Evolutionary conservation across 2,113 vertebrate genomes (phyloP), one percentile per base, ranked within the genome.

Genomic region (Rhinolophus ferrumequinum): DNA sequence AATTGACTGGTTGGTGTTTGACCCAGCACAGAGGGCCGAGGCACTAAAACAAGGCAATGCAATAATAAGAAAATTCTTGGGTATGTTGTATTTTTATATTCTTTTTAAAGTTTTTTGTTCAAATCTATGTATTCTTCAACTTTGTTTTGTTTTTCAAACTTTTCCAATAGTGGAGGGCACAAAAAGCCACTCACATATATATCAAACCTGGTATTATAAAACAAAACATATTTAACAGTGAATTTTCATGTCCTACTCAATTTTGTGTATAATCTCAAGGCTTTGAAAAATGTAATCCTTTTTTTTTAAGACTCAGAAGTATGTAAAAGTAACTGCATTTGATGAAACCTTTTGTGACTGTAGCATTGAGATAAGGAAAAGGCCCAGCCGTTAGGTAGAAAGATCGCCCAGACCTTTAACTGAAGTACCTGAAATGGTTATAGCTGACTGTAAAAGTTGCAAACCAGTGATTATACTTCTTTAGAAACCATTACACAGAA

Each of bases 21-120:
- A 99, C 98, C 99, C 99, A 54, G 98, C 99, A 75, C 99, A 99
- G 97, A 99, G 99, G 66, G 99, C 99, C 0, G 99, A 99, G 98
- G 99, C 99, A 73, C 98, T 99, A 8, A 99, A 99, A 93, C 99
- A 99, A 98, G 99, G 99, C 98, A 99, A 99, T 94, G 99, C 99
- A 67, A 99, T 99, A 98, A 99, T 99, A 99, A 99, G 99, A 98
- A 99, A 99, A 96, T 99, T 99, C 95, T 98, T 99, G 96, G 99
- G 99, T 99, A 99, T 67, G 97, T 47, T 92, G 19, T 62, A 72
- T 86, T 90, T 96, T 94, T 69, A 93, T 58, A 88, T 82, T 75
- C 5, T 75, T 80, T 58, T 47, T 58, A 38, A 75, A 81, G 30
- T 19, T 79, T 91, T 93, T 30, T 94, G 24, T 95, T 94, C 30